Percentiles rank a stretch among this genome's conserved stretches.
Conservation (phyloP, 2,797 vertebrate genomes). For the Choloepus didactylus region DNA sequence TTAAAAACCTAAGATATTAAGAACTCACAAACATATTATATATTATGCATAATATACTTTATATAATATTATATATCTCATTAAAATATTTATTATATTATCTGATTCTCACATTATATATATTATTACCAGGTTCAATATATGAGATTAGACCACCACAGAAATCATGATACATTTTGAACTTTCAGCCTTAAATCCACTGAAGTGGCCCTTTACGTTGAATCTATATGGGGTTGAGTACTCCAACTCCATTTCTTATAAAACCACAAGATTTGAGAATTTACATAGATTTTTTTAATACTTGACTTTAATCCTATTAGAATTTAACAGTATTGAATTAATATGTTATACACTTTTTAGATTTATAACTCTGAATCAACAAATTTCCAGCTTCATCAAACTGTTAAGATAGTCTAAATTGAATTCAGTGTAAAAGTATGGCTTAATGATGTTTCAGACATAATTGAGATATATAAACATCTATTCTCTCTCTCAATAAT, state of each 20-base stretch:
- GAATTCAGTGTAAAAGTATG: neutral
- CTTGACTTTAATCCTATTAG: neutral
- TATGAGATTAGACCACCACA: neutral
- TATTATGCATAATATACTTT: neutral
- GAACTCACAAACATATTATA: neutral
- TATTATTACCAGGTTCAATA: neutral
- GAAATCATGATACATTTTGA: conserved; percentile 32
- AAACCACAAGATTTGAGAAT: neutral
- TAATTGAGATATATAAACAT: neutral
- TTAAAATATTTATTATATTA: neutral
- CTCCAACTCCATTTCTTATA: neutral
- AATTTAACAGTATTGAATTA: conserved; percentile 30
- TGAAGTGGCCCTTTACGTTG: neutral
- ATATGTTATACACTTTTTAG: neutral
- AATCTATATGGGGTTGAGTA: neutral
- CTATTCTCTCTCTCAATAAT: neutral
- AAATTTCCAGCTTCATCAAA: neutral
- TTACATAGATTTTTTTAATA: conserved; percentile 33
- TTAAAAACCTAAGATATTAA: neutral
- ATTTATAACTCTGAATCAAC: neutral
- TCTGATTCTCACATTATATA: neutral
- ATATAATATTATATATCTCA: neutral
- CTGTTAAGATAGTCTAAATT: conserved; percentile 35
- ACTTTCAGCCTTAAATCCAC: neutral
- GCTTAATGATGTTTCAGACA: neutral